These are phyloP conservation scores for Trachurus trachurus DNA, from an alignment of 2,797 vertebrate species.

Conservation along the genomic window DNA sequence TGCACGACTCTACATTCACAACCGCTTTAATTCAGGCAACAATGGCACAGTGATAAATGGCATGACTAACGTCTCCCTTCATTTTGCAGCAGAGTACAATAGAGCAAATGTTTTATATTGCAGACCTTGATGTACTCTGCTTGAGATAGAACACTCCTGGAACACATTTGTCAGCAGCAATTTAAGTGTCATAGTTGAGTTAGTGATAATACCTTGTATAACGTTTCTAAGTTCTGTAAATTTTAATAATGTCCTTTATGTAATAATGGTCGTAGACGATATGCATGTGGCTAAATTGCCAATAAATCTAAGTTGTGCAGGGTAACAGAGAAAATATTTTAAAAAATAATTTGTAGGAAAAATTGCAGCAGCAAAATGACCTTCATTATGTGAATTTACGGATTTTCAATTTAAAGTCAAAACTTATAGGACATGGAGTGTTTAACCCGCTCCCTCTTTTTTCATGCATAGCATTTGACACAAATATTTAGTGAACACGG, in stretches of 20 bases:
- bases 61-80: constrained; percentile 22
- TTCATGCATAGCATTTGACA: constrained; percentile 41
- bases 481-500: constrained; percentile 50
- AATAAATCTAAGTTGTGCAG: background rate
- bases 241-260: background rate
- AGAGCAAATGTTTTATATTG: background rate
- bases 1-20: constrained; percentile 22
- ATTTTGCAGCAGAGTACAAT: constrained; percentile 16
- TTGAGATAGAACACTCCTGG: background rate
- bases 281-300: constrained; percentile 1
- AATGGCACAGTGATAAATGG: constrained; percentile 28
- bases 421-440: constrained; percentile 39
- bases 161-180: constrained; percentile 30
- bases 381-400: background rate
- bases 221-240: constrained; percentile 3
- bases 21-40: constrained; percentile 20
- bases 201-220: constrained; percentile 33
- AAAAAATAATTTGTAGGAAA: background rate
- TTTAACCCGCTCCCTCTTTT: constrained; percentile 20
- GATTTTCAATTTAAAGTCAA: constrained; percentile 20
- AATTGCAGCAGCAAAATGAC: background rate
- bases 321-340: background rate
- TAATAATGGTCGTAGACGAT: constrained; percentile 22
- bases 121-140: constrained; percentile 29
- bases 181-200: constrained; percentile 2